phyloP scores from a whole-genome alignment of 2,888 invertebrate species.

The Eudemis profundana region DNA sequence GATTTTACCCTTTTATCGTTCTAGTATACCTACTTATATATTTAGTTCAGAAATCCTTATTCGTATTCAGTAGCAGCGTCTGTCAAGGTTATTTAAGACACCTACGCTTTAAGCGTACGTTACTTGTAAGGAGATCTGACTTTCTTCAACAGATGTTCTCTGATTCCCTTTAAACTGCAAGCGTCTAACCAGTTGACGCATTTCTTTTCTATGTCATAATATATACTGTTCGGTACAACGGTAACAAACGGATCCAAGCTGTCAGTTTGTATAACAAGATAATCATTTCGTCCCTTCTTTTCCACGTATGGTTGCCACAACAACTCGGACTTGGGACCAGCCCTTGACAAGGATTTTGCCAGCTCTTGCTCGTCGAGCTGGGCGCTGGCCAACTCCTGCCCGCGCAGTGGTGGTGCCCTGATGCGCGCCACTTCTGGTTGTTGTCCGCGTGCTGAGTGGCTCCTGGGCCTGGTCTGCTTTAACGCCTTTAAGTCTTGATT shows the following conservation, averaged over 20 bases:
- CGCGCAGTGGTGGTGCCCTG: too few relatives aligned
- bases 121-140: constrained; percentile 54
- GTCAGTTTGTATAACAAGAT: constrained; percentile 61
- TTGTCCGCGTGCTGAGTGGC: neutral
- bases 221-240: constrained; percentile 69
- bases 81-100: neutral
- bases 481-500: neutral
- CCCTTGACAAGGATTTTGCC: constrained; percentile 50
- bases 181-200: constrained; percentile 78
- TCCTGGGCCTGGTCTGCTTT: neutral
- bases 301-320: constrained; percentile 61
- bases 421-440: neutral
- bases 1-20: neutral
- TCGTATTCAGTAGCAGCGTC: neutral
- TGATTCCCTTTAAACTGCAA: constrained; percentile 67
- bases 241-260: constrained; percentile 63
- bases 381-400: neutral
- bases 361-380: constrained; percentile 52
- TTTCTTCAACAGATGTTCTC: constrained; percentile 58
- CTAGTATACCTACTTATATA: too few relatives aligned
- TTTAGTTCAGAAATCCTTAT: too few relatives aligned
- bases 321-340: constrained; percentile 58
- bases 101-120: neutral
- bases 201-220: constrained; percentile 67
- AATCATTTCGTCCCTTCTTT: constrained; percentile 64